Evolutionary conservation across 2,113 vertebrate species (phyloP), one percentile per base, ranked within the genome.

Genomic region (Dicrurus megarhynchus): DNA sequence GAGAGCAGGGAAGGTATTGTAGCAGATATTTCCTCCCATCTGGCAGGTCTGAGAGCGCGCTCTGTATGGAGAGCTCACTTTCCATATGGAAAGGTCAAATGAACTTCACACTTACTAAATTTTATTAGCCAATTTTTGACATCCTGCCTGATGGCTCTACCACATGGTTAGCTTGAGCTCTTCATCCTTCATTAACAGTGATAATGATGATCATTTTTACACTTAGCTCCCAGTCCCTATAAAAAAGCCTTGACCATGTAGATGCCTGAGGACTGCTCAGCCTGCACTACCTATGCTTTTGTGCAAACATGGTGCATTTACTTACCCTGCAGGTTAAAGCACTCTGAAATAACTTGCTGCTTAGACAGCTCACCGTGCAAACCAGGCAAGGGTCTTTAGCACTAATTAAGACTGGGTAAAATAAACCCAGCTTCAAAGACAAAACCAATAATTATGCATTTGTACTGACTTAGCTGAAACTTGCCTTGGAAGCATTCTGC

Each of bases 161-260:
- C 42, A 8, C 71, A 63, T 79, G 81, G 42, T 26, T 79, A 30
- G 69, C 42, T 57, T 84, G 77, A 92, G 83, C 78, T 75, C 61
- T 93, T 96, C 85, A 85, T 91, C 84, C 90, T 92, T 89, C 71
- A n/a, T 80, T 87, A 87, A 37, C 60, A n/a, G 86, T 21, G 95
- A 75, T 91, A 90, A 91, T 87, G 41, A 70, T 90, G 46, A 74
- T 70, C 0, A 81, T 89, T 95, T 91, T 89, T 71, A 76, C 7
- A 4, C 82, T 78, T 67, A 89, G 73, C 57, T 83, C 53, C 61
- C 68, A 73, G 50, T 70, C 4, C 7, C 56, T 55, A 1, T 0
- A 3, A 78, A 87, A 93, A 87, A 74, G 6, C 33, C 21, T 67
- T n/a, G 63, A 41, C 32, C 32, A 14, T 9, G 16, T 33, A 74